Conservation (phyloP, 2,888 invertebrate genomes). For the Deilephila porcellus region DNA sequence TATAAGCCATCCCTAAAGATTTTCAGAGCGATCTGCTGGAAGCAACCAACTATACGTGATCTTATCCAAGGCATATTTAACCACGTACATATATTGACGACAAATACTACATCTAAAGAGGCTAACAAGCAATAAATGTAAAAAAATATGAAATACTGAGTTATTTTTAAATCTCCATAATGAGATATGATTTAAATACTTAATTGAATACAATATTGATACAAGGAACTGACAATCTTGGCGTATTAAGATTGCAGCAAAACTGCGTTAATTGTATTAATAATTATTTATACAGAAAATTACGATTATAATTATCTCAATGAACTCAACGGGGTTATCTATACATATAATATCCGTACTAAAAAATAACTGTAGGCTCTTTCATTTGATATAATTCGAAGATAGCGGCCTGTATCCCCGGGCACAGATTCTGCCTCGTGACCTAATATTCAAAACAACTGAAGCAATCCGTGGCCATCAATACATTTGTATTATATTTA, state of each 20-base stretch:
- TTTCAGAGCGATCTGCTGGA: too few relatives aligned
- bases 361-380: slow-evolving; percentile 6
- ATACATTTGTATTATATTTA: not conserved
- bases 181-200: not conserved
- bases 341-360: too few relatives aligned
- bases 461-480: not conserved
- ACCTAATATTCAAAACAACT: not conserved
- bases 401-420: not conserved
- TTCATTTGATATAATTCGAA: not conserved
- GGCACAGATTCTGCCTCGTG: not conserved
- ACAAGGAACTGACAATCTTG: not conserved
- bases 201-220: not conserved
- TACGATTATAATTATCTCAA: slow-evolving; percentile 5
- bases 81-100: too few relatives aligned
- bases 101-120: too few relatives aligned
- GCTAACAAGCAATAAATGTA: too few relatives aligned
- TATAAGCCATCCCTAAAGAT: too few relatives aligned
- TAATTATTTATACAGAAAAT: slow-evolving; percentile 11
- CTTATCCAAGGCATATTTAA: too few relatives aligned
- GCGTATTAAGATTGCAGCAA: not conserved
- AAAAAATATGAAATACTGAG: too few relatives aligned
- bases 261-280: slow-evolving; percentile 10
- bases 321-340: slow-evolving; percentile 19
- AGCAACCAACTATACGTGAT: too few relatives aligned
- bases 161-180: too few relatives aligned